Base-by-base conservation (phyloP, 2,797 vertebrate genomes). In the Serranus cabrilla region DNA sequence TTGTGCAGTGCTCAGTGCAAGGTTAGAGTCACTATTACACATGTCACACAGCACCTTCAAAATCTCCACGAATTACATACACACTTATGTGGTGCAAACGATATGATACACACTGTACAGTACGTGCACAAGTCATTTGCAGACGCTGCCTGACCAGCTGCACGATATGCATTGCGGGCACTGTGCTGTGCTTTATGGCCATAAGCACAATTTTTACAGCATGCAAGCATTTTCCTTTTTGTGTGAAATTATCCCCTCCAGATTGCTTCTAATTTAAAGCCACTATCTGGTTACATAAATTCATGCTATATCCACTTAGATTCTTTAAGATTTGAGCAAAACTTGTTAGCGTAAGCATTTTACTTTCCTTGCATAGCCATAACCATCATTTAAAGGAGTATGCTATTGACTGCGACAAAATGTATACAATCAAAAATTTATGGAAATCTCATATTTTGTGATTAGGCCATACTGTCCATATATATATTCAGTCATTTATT, bases 261-360 rank as follows among this genome's bases (percentile, higher is more conserved):
- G 84, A 84, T 81, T 84, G 83, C 58, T 64, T 80, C 76, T 84
- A 85, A 91, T 90, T 87, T 87, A 86, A 87, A 83, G 58, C 66
- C 17, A 18, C 80, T 76, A 70, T 83, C 67, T 76, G 60, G 80
- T 45, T 31, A 25, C 83, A 89, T 90, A 85, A 86, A 86, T 83
- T 71, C 80, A 66, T 49, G 14, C 54, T 64, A 43, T 50, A 45
- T 56, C 84, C 76, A 70, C 61, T 75, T 71, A 63, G 54, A 80
- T 81, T 85, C 56, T 80, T 75, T 39, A 78, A 76, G 73, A 67
- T 62, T 60, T 62, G 50, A 81, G 60, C 23, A 58, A 66, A 81
- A 80, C 34, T 51, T 74, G 73, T 76, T 31, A 20, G 55, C 67
- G 73, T 60, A 73, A 85, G 82, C 82, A 27, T 49, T 74, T 81